phyloP scores from a whole-genome alignment of 2,797 vertebrate species.

The Salmo trutta region DNA sequence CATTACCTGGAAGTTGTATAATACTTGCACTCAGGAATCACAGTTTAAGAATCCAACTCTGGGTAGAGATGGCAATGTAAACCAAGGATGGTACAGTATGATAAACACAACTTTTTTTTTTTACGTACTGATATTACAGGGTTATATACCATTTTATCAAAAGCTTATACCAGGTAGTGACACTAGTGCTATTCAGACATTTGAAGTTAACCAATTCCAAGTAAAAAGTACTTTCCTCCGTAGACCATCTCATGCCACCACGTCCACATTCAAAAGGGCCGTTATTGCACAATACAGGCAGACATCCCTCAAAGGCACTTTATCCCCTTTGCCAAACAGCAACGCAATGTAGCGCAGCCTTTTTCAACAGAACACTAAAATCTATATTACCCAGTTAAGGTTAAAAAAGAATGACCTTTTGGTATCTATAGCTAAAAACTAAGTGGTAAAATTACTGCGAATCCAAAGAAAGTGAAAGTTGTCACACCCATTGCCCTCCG shows the following conservation, averaged over 20 bases:
- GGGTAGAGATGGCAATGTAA: constrained; percentile 73
- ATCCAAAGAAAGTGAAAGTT: constrained; percentile 60
- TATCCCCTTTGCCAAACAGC: constrained; percentile 39
- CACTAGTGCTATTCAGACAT: constrained; percentile 68
- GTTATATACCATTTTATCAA: constrained; percentile 74
- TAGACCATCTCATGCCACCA: constrained; percentile 62
- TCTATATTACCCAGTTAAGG: constrained; percentile 51
- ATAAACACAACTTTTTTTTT: constrained; percentile 63
- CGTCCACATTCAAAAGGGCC: constrained; percentile 72
- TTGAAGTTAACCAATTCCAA: constrained; percentile 52
- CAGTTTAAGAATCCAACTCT: constrained; percentile 79
- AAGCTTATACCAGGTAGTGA: constrained; percentile 80
- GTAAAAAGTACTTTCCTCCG: constrained; percentile 58
- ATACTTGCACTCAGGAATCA: constrained; percentile 79
- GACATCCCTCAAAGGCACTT: constrained; percentile 80
- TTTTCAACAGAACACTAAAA: constrained; percentile 40
- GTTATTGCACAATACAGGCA: constrained; percentile 80
- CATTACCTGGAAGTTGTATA: constrained; percentile 58
- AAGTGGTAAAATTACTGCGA: constrained; percentile 31
- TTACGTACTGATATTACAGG: constrained; percentile 65
- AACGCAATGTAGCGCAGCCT: background rate
- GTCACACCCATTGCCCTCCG: constrained; percentile 59
- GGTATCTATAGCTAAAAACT: constrained; percentile 50
- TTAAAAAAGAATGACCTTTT: constrained; percentile 54
- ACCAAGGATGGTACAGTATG: constrained; percentile 66